Evolutionary conservation across 2,113 vertebrate genomes (phyloP).

Genomic region (Eupsittula cactorum): DNA sequence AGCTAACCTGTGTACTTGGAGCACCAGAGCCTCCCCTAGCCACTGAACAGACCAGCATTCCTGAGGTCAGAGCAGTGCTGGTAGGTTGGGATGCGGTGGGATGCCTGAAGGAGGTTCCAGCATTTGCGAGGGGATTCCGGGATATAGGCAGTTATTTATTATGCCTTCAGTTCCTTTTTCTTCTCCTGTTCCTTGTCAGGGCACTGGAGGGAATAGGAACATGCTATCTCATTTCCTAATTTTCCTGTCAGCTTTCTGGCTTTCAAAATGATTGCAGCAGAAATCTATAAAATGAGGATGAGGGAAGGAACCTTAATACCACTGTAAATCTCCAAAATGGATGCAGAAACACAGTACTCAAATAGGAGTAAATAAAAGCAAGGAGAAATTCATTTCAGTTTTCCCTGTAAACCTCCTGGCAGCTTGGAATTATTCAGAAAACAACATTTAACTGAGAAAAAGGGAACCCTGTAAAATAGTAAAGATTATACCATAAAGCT

Average conservation of each 20-base stretch:
- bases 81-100: neutral
- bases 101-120: neutral
- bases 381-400: slow-evolving; percentile 54
- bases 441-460: slow-evolving; percentile 57
- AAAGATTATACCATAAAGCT: slow-evolving; percentile 49
- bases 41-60: rapidly evolving
- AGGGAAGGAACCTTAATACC: slow-evolving; percentile 58
- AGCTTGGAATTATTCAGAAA: slow-evolving; percentile 60
- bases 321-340: slow-evolving; percentile 68
- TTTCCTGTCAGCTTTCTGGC: slow-evolving; percentile 59
- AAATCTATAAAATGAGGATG: slow-evolving; percentile 60
- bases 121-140: rapidly evolving
- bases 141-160: neutral
- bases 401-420: slow-evolving; percentile 47
- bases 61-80: rapidly evolving
- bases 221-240: slow-evolving; percentile 58
- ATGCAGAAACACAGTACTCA: slow-evolving; percentile 54
- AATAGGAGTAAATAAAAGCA: slow-evolving; percentile 65
- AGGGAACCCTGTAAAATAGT: slow-evolving; percentile 45
- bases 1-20: slow-evolving; percentile 1
- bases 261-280: slow-evolving; percentile 61
- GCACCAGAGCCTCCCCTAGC: neutral
- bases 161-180: neutral
- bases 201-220: slow-evolving; percentile 4
- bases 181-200: neutral